Percentiles rank a stretch among this genome's conserved stretches.
Evolutionary conservation across 2,797 vertebrate genomes (phyloP).

Genomic region (Coregonus sp.): DNA sequence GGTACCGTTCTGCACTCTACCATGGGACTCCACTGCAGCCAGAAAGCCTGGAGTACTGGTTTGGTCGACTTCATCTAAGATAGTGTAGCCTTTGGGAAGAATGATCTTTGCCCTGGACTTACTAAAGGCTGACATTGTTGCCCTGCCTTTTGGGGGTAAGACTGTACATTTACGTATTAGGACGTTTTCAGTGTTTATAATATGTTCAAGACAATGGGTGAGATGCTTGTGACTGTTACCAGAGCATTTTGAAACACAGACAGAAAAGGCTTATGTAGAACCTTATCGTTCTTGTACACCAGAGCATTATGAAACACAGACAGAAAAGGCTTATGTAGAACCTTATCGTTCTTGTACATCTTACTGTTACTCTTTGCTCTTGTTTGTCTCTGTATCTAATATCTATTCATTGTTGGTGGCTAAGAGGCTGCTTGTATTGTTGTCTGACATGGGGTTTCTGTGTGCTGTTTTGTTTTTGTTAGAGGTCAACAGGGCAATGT

Average conservation of each 20-base stretch:
- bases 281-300: not conserved
- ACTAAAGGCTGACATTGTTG: constrained; percentile 8
- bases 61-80: constrained; percentile 15
- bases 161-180: constrained; percentile 5
- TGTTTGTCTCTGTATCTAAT: not conserved
- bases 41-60: constrained; percentile 33
- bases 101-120: constrained; percentile 31
- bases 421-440: not conserved
- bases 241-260: not conserved
- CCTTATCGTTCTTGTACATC: not conserved
- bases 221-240: not conserved
- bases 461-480: not conserved
- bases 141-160: constrained; percentile 50
- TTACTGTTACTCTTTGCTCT: not conserved
- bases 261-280: not conserved
- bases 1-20: constrained; percentile 22
- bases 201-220: constrained; percentile 5
- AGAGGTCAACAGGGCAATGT: constrained; percentile 6
- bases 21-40: constrained; percentile 47
- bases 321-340: not conserved
- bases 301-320: not conserved
- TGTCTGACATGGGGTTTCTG: not conserved
- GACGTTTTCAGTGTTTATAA: not conserved
- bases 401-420: no score
- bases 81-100: constrained; percentile 12